Percentiles rank a stretch among this genome's conserved stretches.
phyloP scores from a whole-genome alignment of 2,888 invertebrate genomes.

The Trichogramma evanescens region DNA sequence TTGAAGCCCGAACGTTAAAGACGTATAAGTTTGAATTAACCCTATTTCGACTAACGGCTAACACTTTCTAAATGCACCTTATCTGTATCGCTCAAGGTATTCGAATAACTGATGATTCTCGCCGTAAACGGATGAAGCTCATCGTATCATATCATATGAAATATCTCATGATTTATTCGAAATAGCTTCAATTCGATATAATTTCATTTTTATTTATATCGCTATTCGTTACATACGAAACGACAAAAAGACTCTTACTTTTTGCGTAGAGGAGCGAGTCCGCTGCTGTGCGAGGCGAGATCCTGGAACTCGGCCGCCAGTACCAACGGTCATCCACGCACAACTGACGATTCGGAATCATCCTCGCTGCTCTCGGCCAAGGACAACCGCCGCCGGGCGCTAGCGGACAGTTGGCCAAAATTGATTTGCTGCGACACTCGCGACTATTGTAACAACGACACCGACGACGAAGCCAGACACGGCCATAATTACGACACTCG shows the following conservation, averaged over 20 bases:
- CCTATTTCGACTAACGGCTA: too few relatives aligned
- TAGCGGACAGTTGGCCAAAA: slow-evolving; percentile 29
- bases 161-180: too few relatives aligned
- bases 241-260: neutral
- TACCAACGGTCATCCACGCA: neutral
- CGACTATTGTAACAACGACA: slow-evolving; percentile 34
- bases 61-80: too few relatives aligned
- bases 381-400: slow-evolving; percentile 12
- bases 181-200: too few relatives aligned
- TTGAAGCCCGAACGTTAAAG: too few relatives aligned
- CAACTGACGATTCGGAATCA: slow-evolving; percentile 14
- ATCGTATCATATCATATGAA: too few relatives aligned
- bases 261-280: slow-evolving; percentile 31
- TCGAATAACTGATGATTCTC: too few relatives aligned
- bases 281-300: slow-evolving; percentile 36
- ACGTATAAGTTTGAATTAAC: too few relatives aligned
- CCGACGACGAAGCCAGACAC: slow-evolving; percentile 23
- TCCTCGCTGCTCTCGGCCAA: slow-evolving; percentile 1
- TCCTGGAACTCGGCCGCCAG: slow-evolving; percentile 30
- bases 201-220: too few relatives aligned
- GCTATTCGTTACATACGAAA: too few relatives aligned
- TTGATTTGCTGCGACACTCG: slow-evolving; percentile 35
- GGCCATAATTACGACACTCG: neutral
- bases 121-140: too few relatives aligned
- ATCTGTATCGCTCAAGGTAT: too few relatives aligned